Conservation (phyloP, 2,888 invertebrate species). For the Blera fallax region DNA sequence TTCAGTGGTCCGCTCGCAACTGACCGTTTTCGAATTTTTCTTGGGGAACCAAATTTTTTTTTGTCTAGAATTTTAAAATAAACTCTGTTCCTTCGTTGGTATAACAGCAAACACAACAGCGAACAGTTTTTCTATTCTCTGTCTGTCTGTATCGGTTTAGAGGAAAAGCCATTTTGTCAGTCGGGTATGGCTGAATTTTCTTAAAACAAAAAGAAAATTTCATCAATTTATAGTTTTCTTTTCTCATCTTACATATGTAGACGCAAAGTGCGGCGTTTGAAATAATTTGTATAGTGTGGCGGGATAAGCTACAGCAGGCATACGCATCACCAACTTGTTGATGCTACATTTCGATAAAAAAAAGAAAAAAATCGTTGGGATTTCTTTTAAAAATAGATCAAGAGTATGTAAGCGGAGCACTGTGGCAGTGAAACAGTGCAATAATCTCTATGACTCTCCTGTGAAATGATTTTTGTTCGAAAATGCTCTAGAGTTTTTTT, state of each 20-base stretch:
- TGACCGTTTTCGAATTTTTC: conserved; percentile 77
- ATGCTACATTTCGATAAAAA: conserved; percentile 61
- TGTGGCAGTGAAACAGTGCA: conserved; percentile 29
- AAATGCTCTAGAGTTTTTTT: neutral
- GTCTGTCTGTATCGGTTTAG: conserved; percentile 2
- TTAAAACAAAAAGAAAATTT: too few relatives aligned
- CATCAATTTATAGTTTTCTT: conserved; percentile 43
- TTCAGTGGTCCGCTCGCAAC: conserved; percentile 83
- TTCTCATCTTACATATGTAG: conserved; percentile 36
- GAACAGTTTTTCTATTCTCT: conserved; percentile 46
- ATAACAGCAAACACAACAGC: conserved; percentile 22
- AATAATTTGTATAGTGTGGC: conserved; percentile 1
- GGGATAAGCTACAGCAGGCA: conserved; percentile 10
- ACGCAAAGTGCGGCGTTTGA: conserved; percentile 2
- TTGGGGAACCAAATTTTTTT: conserved; percentile 52
- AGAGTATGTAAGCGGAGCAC: conserved; percentile 40
- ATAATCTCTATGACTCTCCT: conserved; percentile 12
- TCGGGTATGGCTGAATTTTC: conserved; percentile 10
- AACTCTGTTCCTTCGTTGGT: conserved; percentile 56
- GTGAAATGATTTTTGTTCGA: conserved; percentile 7
- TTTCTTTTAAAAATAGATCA: conserved; percentile 56
- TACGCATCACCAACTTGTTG: conserved; percentile 69
- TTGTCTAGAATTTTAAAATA: conserved; percentile 58
- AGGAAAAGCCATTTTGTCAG: conserved; percentile 26
- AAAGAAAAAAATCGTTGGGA: conserved; percentile 14